Conservation (phyloP, 2,888 invertebrate species). For the Villa cingulata region DNA sequence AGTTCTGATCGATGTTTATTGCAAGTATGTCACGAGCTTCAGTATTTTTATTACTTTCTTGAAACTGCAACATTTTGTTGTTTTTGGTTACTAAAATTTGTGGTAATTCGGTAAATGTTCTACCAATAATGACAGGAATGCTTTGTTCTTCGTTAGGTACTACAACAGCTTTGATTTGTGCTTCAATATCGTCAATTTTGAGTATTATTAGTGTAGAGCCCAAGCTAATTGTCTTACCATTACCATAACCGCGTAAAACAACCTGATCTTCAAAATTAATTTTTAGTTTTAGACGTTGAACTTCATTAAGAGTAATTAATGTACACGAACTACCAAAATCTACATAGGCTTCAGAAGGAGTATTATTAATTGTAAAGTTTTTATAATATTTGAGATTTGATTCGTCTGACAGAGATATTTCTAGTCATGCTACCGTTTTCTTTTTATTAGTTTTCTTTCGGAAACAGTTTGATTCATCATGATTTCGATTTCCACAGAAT, state of each 20-base stretch:
- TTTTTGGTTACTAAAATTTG: slow-evolving; percentile 5
- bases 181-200: slow-evolving; percentile 7
- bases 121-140: slow-evolving; percentile 7
- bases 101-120: slow-evolving; percentile 7
- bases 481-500: not conserved
- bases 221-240: not conserved
- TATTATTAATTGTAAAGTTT: not conserved
- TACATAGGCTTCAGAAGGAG: not conserved
- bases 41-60: no score
- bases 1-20: no score
- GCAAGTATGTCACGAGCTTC: no score
- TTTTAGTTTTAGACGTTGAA: not conserved
- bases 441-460: not conserved
- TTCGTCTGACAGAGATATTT: not conserved
- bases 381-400: slow-evolving; percentile 1
- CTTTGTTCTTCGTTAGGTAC: slow-evolving; percentile 6
- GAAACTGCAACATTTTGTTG: not conserved
- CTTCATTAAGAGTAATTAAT: slow-evolving; percentile 2
- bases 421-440: slow-evolving; percentile 1
- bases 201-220: slow-evolving; percentile 1
- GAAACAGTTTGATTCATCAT: no score
- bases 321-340: slow-evolving; percentile 7
- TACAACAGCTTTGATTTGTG: slow-evolving; percentile 3
- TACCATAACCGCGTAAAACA: slow-evolving; percentile 7
- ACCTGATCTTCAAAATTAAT: not conserved